phyloP scores from a whole-genome alignment of 2,888 invertebrate genomes.

The Pegoplata infirma region DNA sequence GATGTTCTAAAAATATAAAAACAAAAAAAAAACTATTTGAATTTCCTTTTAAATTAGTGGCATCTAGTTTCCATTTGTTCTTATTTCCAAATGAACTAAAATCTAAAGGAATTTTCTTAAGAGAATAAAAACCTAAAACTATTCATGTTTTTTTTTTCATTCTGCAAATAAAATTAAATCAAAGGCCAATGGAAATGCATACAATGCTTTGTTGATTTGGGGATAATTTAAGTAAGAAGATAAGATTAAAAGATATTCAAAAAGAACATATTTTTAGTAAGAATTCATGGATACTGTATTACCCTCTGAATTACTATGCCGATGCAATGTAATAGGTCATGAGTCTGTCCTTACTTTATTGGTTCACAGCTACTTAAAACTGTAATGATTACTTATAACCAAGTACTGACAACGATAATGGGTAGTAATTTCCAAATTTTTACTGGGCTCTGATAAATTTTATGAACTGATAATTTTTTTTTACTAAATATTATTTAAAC shows the following conservation, averaged over 20 bases:
- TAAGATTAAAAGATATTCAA: neutral
- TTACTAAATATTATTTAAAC: neutral
- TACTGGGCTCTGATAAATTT: too few species aligned
- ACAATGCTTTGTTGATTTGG: neutral
- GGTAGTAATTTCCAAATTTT: too few species aligned
- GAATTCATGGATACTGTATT: too few species aligned
- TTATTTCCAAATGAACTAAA: conserved; percentile 28
- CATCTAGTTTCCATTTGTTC: conserved; percentile 31
- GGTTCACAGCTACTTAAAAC: too few species aligned
- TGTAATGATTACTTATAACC: too few species aligned
- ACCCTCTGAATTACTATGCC: too few species aligned
- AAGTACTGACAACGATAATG: too few species aligned
- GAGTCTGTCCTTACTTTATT: too few species aligned
- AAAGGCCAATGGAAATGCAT: conserved; percentile 13
- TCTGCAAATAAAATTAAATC: conserved; percentile 33
- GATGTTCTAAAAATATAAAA: conserved; percentile 16
- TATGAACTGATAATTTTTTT: neutral
- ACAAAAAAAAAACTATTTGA: conserved; percentile 29
- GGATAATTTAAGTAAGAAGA: neutral
- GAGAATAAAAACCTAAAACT: conserved; percentile 1
- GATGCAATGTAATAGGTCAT: too few species aligned
- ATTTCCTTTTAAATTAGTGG: conserved; percentile 54
- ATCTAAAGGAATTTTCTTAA: neutral
- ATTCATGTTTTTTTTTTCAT: conserved; percentile 8
- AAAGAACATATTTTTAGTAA: too few species aligned